Evolutionary conservation across 1,140 invertebrate genomes (phyloP).

Genomic region (Portunus trituberculatus): DNA sequence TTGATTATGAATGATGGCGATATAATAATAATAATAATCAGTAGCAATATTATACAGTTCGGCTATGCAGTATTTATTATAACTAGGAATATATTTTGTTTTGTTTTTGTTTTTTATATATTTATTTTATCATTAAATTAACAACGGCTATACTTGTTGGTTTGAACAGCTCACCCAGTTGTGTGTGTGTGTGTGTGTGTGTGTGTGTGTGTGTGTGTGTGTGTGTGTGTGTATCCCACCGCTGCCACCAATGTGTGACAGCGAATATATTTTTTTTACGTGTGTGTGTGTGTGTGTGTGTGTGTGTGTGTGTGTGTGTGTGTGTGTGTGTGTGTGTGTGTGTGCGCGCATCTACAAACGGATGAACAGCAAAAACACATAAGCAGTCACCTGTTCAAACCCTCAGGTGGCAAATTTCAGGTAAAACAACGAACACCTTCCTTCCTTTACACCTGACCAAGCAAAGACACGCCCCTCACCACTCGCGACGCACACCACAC

Average conservation of each 20-base stretch:
- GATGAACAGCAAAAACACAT: no score
- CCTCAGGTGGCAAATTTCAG: no score
- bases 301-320: background rate
- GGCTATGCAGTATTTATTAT: background rate
- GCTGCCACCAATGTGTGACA: no score
- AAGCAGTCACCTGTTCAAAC: background rate
- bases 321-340: background rate
- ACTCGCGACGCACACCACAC: no score
- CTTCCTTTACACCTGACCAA: no score
- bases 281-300: conserved; percentile 5
- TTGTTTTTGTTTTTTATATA: background rate
- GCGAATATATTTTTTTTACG: background rate
- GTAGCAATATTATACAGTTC: background rate
- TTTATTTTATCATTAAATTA: conserved; percentile 47
- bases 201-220: conserved; percentile 52
- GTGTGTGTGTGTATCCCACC: background rate
- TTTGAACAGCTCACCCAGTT: conserved; percentile 45
- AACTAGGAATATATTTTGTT: no score
- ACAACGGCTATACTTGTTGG: conserved; percentile 42
- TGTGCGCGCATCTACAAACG: no score
- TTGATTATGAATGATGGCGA: background rate
- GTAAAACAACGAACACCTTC: no score
- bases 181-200: conserved; percentile 26
- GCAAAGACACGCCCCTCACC: no score
- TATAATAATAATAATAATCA: background rate